phyloP scores from a whole-genome alignment of 1,140 invertebrate species.

The Eubasilissa regina region DNA sequence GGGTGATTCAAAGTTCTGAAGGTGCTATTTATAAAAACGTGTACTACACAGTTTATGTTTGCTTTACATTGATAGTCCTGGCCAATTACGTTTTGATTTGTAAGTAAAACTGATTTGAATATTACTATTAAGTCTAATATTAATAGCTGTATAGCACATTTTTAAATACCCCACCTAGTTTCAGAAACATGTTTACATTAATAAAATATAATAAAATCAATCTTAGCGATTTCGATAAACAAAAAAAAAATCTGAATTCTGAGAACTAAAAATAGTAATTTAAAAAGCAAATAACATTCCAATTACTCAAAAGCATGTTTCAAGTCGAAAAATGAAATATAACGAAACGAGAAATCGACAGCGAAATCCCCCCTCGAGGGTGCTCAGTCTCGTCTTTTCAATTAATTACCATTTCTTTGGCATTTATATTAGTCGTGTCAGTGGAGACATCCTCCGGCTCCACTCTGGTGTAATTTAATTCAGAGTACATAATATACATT shows the following conservation, averaged over 20 bases:
- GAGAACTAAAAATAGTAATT: background rate
- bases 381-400: constrained; percentile 54
- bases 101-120: too few relatives aligned
- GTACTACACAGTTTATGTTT: too few relatives aligned
- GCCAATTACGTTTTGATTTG: too few relatives aligned
- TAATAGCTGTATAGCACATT: too few relatives aligned
- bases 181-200: too few relatives aligned
- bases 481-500: constrained; percentile 43
- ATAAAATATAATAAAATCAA: too few relatives aligned
- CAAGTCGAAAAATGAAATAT: constrained; percentile 42
- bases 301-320: constrained; percentile 29
- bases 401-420: constrained; percentile 60
- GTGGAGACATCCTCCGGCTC: constrained; percentile 52
- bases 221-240: too few relatives aligned
- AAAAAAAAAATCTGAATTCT: background rate
- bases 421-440: constrained; percentile 60
- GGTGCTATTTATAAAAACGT: too few relatives aligned
- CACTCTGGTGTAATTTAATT: constrained; percentile 56
- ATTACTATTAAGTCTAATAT: too few relatives aligned
- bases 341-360: constrained; percentile 42
- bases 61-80: too few relatives aligned
- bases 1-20: too few relatives aligned
- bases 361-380: constrained; percentile 25
- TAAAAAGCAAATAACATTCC: constrained; percentile 41
- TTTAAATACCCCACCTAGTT: too few relatives aligned